Evolutionary conservation across 2,113 vertebrate genomes (phyloP).

Genomic region (Catharus fuscescens): DNA sequence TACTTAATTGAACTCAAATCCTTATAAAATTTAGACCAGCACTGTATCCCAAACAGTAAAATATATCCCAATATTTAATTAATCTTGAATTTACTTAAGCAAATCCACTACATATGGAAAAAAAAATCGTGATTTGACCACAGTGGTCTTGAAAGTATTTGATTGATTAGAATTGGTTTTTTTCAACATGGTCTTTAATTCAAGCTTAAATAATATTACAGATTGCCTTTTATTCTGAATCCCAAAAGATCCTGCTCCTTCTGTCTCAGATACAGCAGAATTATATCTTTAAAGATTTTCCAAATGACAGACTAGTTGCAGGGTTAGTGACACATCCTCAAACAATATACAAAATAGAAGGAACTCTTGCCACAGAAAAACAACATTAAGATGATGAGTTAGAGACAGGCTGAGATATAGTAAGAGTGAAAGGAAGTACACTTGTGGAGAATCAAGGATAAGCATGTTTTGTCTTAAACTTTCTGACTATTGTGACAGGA

Average conservation of each 20-base stretch:
- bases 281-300: not conserved
- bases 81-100: not conserved
- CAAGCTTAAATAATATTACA: not conserved
- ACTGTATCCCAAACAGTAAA: not conserved
- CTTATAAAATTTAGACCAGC: not conserved
- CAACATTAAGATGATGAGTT: not conserved
- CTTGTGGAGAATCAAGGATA: not conserved
- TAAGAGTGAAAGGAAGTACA: not conserved
- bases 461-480: not conserved
- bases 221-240: not conserved
- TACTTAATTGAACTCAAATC: slow-evolving; percentile 20
- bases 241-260: not conserved
- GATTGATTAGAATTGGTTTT: not conserved
- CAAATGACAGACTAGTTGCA: not conserved
- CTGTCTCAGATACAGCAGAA: not conserved
- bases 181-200: not conserved
- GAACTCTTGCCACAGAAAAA: not conserved
- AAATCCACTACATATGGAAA: not conserved
- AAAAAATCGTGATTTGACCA: not conserved
- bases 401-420: not conserved
- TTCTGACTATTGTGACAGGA: not conserved
- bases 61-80: slow-evolving; percentile 4
- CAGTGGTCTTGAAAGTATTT: not conserved
- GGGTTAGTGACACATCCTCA: not conserved
- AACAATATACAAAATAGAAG: not conserved